Evolutionary conservation across 2,797 vertebrate genomes (phyloP).

Genomic region (Pitangus sulphuratus): DNA sequence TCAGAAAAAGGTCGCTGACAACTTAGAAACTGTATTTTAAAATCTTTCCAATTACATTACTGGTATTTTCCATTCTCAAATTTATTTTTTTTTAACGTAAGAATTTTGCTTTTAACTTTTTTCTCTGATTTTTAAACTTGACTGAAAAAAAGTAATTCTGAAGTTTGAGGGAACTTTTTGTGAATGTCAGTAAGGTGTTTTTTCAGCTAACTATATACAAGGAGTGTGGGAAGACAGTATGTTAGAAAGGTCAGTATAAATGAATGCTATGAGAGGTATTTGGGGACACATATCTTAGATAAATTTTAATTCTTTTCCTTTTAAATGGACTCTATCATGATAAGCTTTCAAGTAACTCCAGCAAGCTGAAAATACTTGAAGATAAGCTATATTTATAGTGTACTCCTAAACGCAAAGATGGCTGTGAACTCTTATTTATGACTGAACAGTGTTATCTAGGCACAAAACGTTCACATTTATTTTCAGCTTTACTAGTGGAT

Average conservation of each 20-base stretch:
- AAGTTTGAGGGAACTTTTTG: neutral
- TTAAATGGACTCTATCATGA: conserved; percentile 21
- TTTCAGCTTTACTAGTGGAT: neutral
- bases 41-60: neutral
- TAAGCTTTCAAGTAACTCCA: conserved; percentile 26
- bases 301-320: conserved; percentile 41
- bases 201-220: neutral
- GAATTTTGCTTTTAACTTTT: neutral
- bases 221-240: neutral
- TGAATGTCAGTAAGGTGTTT: neutral
- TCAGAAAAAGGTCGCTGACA: neutral
- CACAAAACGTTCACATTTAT: neutral
- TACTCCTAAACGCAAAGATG: neutral
- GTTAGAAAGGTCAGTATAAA: conserved; percentile 16
- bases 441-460: neutral
- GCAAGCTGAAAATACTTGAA: conserved; percentile 24
- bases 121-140: neutral
- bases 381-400: conserved; percentile 17
- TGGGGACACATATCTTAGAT: conserved; percentile 8
- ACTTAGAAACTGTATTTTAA: neutral
- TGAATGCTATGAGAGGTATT: neutral
- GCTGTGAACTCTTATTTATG: conserved; percentile 15
- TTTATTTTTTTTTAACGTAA: neutral
- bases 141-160: neutral
- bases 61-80: neutral